These are phyloP conservation scores for Petaurus breviceps DNA, from an alignment of 2,113 vertebrate species.

Conservation along the genomic window DNA sequence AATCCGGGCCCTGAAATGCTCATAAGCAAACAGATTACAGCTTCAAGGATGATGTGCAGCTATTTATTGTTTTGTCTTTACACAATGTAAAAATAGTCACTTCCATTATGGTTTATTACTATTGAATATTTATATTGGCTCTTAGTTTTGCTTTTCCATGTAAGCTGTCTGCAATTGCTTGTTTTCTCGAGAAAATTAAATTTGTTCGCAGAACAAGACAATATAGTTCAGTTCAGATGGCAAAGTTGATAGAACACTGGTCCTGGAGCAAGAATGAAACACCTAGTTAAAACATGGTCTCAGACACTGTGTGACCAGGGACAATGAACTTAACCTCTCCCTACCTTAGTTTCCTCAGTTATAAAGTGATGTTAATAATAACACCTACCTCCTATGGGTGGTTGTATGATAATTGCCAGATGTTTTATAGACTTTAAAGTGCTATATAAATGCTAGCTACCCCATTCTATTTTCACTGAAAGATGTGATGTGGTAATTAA, in stretches of 20 bases:
- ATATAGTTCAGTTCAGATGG: conserved; percentile 31
- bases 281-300: not conserved
- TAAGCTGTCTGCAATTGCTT: conserved; percentile 29
- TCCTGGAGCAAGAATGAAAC: not conserved
- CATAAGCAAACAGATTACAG: conserved; percentile 50
- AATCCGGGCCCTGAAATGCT: conserved; percentile 49
- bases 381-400: not conserved
- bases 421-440: not conserved
- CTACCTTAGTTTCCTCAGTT: not conserved
- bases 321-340: not conserved
- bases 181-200: conserved; percentile 24
- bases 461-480: not conserved
- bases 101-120: conserved; percentile 33
- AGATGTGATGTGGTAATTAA: not conserved
- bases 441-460: not conserved
- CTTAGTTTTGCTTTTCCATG: conserved; percentile 30
- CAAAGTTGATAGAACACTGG: not conserved
- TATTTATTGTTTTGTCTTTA: conserved; percentile 30
- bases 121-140: conserved; percentile 23
- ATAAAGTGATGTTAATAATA: not conserved
- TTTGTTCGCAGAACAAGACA: not conserved
- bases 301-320: not conserved
- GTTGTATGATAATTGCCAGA: not conserved
- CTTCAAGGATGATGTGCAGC: conserved; percentile 4
- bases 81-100: not conserved